Evolutionary conservation across 2,888 invertebrate genomes (phyloP).

Genomic region (Belgica antarctica): DNA sequence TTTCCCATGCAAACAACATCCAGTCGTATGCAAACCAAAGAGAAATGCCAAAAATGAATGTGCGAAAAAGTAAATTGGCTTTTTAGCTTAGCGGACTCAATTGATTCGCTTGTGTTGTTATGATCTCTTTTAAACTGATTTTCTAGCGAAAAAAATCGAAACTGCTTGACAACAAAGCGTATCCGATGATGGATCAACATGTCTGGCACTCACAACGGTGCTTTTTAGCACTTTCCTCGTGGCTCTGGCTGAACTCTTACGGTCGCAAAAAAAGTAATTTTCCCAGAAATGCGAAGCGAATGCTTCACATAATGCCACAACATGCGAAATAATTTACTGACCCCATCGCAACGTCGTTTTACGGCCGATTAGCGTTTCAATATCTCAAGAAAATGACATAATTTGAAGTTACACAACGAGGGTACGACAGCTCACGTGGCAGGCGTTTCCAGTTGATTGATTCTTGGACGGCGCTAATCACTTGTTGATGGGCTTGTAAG

Average conservation of each 20-base stretch:
- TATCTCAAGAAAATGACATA: not conserved
- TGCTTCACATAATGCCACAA: too few relatives aligned
- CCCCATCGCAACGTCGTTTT: too few relatives aligned
- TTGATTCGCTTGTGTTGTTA: not conserved
- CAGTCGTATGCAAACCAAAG: not conserved
- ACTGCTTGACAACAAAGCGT: not conserved
- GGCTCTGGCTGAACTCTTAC: too few relatives aligned
- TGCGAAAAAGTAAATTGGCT: conserved; percentile 12
- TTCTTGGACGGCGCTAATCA: not conserved
- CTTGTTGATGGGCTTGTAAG: conserved; percentile 1
- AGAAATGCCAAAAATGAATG: conserved; percentile 1
- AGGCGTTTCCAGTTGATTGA: not conserved
- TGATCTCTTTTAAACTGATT: not conserved
- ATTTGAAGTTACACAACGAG: not conserved
- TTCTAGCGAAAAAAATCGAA: too few relatives aligned
- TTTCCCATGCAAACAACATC: conserved; percentile 1
- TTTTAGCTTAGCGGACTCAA: not conserved
- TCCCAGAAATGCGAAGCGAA: too few relatives aligned
- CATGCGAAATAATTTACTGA: not conserved
- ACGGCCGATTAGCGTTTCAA: not conserved
- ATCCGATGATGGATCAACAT: too few relatives aligned
- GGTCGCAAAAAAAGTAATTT: too few relatives aligned
- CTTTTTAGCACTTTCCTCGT: too few relatives aligned
- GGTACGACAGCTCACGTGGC: not conserved
- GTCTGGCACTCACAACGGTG: too few relatives aligned